A percentile compares a stretch with the other conserved stretches of the same genome.
phyloP scores from a whole-genome alignment of 2,113 vertebrate species.

The Eulemur macaco region DNA sequence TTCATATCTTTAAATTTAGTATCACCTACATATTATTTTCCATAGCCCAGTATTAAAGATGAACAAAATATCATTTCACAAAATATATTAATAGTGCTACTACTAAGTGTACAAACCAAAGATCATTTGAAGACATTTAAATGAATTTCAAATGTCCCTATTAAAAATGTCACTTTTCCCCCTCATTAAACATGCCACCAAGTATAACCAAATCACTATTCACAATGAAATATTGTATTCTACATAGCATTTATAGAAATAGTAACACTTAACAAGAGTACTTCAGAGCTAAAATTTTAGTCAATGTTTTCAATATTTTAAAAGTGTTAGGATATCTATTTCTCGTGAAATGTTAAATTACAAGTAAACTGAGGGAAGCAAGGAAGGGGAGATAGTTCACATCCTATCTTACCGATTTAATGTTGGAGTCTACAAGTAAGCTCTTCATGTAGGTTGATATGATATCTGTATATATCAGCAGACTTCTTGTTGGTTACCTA shows the following conservation, averaged over 20 bases:
- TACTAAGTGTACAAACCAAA: slow-evolving; percentile 25
- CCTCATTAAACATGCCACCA: background rate
- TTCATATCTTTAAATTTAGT: background rate
- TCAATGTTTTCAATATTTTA: background rate
- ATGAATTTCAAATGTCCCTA: background rate
- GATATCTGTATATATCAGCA: background rate
- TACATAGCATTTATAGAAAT: background rate
- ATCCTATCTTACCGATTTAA: background rate
- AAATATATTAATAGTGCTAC: background rate
- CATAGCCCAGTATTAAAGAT: background rate
- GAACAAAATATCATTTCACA: background rate
- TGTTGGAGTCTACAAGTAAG: background rate
- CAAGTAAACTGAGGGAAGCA: background rate
- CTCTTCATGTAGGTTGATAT: background rate
- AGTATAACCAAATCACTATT: background rate
- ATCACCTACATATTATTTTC: background rate
- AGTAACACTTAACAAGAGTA: background rate
- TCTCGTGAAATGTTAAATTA: background rate
- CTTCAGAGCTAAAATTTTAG: background rate
- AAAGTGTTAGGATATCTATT: background rate
- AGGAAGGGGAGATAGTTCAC: background rate
- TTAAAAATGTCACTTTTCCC: background rate
- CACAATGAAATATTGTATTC: background rate
- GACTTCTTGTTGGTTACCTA: background rate
- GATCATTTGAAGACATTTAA: background rate